These are phyloP conservation scores for Temnothorax ravouxi DNA, from an alignment of 2,888 invertebrate genomes.

Conservation along the genomic window DNA sequence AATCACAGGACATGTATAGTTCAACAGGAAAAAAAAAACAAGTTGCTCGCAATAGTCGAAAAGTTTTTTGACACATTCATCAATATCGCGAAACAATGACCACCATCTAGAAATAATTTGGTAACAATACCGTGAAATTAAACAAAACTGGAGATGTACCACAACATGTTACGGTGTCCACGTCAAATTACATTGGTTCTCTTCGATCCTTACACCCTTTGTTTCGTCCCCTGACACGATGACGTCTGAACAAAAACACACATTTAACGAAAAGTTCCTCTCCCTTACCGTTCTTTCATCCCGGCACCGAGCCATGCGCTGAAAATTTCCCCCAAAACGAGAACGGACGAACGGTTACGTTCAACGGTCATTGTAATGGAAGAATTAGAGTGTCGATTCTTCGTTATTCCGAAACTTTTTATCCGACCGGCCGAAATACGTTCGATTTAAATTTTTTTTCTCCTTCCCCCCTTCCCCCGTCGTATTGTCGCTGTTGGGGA, in stretches of 20 bases:
- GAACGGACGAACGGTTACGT: conserved; percentile 55
- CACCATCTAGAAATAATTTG: conserved; percentile 53
- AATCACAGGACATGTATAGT: conserved; percentile 28
- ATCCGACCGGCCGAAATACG: conserved; percentile 59
- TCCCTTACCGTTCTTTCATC: conserved; percentile 31
- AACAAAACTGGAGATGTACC: conserved; percentile 49
- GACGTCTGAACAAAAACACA: conserved; percentile 55
- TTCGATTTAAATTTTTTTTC: conserved; percentile 53
- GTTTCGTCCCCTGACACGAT: conserved; percentile 31
- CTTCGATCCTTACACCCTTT: conserved; percentile 46
- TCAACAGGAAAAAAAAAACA: conserved; percentile 32
- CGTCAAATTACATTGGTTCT: conserved; percentile 51
- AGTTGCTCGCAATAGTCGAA: conserved; percentile 40
- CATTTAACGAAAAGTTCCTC: conserved; percentile 43
- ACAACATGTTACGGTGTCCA: conserved; percentile 36
- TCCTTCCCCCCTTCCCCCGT: neutral
- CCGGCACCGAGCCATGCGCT: neutral
- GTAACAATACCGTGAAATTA: conserved; percentile 52
- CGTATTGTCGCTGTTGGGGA: conserved; percentile 50
- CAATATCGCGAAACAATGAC: conserved; percentile 52
- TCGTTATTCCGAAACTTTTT: conserved; percentile 76
- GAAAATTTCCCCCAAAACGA: conserved; percentile 55
- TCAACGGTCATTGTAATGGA: conserved; percentile 74
- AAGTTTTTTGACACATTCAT: conserved; percentile 56
- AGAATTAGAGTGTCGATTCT: conserved; percentile 74